phyloP scores from a whole-genome alignment of 2,888 invertebrate species.

The Drosophila borealis region DNA sequence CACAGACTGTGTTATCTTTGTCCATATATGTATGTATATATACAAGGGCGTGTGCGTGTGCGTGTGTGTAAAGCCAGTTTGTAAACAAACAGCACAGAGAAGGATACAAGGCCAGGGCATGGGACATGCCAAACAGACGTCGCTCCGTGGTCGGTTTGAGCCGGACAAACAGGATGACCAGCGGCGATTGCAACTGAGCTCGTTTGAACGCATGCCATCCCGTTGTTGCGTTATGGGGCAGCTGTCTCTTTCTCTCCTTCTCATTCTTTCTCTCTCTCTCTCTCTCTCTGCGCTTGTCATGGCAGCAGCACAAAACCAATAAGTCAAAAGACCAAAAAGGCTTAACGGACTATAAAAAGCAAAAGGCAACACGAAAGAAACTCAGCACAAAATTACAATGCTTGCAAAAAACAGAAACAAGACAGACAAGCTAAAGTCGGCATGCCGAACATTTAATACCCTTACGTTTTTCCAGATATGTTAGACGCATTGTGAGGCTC shows the following conservation, averaged over 20 bases:
- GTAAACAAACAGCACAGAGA: slow-evolving; percentile 55
- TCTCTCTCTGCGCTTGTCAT: slow-evolving; percentile 28
- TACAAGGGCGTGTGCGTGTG: background rate
- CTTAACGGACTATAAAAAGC: slow-evolving; percentile 74
- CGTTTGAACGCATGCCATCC: slow-evolving; percentile 60
- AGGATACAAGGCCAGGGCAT: slow-evolving; percentile 53
- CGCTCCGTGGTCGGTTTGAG: slow-evolving; percentile 38
- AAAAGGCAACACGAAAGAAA: slow-evolving; percentile 61
- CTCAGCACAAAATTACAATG: slow-evolving; percentile 60
- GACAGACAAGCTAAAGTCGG: too few species aligned
- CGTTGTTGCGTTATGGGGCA: slow-evolving; percentile 54
- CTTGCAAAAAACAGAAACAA: slow-evolving; percentile 24
- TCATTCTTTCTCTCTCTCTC: slow-evolving; percentile 3
- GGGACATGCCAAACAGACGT: slow-evolving; percentile 66
- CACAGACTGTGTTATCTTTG: slow-evolving; percentile 55
- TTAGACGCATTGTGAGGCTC: too few species aligned
- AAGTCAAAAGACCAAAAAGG: slow-evolving; percentile 69
- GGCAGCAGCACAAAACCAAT: slow-evolving; percentile 63
- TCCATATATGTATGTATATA: slow-evolving; percentile 13
- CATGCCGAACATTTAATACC: too few species aligned
- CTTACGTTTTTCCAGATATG: too few species aligned
- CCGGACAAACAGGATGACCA: slow-evolving; percentile 47
- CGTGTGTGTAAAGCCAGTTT: slow-evolving; percentile 40
- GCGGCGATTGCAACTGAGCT: slow-evolving; percentile 57
- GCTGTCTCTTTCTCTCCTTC: background rate